Evolutionary conservation across 2,113 vertebrate genomes (phyloP).

Genomic region (Phaethornis superciliosus): DNA sequence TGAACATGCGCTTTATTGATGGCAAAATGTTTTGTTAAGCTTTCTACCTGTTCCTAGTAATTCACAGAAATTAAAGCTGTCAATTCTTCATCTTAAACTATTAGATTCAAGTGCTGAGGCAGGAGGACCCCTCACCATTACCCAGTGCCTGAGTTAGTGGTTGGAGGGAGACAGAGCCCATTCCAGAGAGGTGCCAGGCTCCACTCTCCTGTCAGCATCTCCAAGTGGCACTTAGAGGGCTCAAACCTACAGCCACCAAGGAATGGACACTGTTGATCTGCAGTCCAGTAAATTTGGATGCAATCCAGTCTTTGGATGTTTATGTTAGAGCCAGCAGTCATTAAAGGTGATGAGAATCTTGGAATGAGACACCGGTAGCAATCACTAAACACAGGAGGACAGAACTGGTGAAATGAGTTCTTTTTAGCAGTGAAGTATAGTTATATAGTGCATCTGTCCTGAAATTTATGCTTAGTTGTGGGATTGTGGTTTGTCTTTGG

Average conservation of each 20-base stretch:
- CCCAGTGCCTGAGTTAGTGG: neutral
- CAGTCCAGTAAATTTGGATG: neutral
- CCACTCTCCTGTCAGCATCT: neutral
- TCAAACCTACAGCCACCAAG: neutral
- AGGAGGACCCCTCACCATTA: neutral
- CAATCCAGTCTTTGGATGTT: neutral
- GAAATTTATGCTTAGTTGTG: constrained; percentile 17
- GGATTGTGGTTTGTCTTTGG: constrained; percentile 49
- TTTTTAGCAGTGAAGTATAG: neutral
- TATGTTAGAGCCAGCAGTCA: neutral
- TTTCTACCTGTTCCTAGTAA: neutral
- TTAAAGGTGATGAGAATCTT: neutral
- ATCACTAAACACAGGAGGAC: neutral
- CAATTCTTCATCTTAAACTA: neutral
- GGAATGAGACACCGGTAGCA: neutral
- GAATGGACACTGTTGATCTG: neutral
- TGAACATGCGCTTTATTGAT: neutral
- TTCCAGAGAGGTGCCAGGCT: neutral
- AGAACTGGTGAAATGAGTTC: neutral
- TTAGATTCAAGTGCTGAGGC: neutral
- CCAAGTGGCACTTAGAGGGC: neutral
- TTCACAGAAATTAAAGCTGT: neutral
- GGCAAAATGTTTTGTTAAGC: neutral
- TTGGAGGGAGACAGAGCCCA: neutral
- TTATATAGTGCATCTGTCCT: neutral